Evolutionary conservation across 2,888 invertebrate genomes (phyloP), one percentile per base, ranked within the genome.

Genomic region (Entomobrya multifasciata): DNA sequence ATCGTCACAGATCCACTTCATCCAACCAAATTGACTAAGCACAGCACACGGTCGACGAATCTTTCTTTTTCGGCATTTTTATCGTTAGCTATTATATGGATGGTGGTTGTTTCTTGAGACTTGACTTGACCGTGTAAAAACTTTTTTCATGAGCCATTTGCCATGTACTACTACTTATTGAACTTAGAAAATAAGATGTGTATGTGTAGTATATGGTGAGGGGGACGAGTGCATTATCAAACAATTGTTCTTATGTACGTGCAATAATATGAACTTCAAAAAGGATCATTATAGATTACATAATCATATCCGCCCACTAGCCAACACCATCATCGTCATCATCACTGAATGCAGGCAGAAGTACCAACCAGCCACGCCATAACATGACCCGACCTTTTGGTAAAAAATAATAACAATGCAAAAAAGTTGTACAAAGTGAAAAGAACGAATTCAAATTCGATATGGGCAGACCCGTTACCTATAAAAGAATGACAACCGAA

Each of bases 121-220:
- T 74, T 49, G 49, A 25, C 30, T 47, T 70, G 22, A 49, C 44
- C 60, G 49, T 86, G 82, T 62, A 57, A 65, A n/a, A 65, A 11
- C n/a, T 47, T 74, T 83, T 85, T 89, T n/a, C 89, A 88, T 89
- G 89, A 88, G 89, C 89, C 88, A 89, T 85, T 81, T 49, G 60
- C 60, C 41, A 20, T 55, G 25, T 62, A 36, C 30, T 27, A 30
- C 55, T 10, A 20, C 17, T 10, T 20, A 22, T 57, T 57, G 25
- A 62, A 15, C 65, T n/a, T n/a, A 65, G 17, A 36, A 65, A 41
- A 60, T 13, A n/a, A n/a, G 30, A 30, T 10, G 36, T 36, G 49
- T 41, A 27, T 49, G 52, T 41, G 76, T 44, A 22, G 52, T 36
- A 8, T 36, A 8, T 36, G 8, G 36, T 36, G n/a, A n/a, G n/a